These are phyloP conservation scores for Elephantulus edwardii DNA, from an alignment of 2,113 vertebrate species.

Conservation along the genomic window DNA sequence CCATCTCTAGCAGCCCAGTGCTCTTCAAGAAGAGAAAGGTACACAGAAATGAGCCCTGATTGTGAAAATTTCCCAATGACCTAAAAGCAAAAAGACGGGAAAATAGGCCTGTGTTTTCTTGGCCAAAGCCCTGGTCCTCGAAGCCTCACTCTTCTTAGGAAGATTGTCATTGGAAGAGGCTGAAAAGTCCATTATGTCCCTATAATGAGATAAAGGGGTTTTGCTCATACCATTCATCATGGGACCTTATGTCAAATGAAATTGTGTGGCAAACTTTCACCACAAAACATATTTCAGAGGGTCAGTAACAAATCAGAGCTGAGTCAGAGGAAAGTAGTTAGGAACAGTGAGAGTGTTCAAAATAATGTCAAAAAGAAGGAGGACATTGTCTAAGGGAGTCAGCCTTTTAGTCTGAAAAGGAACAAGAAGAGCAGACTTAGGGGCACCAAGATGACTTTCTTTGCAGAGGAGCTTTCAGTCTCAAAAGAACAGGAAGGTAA, in stretches of 20 bases:
- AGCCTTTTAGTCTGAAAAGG: background rate
- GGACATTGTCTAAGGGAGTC: background rate
- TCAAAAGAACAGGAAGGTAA: too few relatives aligned
- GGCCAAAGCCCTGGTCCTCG: background rate
- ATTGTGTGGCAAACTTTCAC: slow-evolving; percentile 17
- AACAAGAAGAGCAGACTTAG: background rate
- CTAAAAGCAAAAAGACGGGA: background rate
- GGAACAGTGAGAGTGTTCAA: background rate
- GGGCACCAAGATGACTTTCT: background rate
- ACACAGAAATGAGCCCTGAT: background rate
- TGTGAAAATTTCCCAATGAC: background rate
- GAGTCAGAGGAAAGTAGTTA: background rate
- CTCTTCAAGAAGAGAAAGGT: slow-evolving; percentile 11
- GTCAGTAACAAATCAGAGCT: background rate
- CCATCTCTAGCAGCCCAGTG: background rate
- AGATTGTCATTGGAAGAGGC: background rate
- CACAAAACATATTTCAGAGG: slow-evolving; percentile 30
- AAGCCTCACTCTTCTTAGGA: background rate
- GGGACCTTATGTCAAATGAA: background rate
- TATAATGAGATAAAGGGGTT: background rate
- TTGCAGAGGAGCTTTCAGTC: background rate
- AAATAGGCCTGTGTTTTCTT: background rate
- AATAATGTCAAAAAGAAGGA: background rate
- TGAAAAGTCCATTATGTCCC: background rate
- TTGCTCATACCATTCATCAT: background rate